Percentiles rank a stretch among this genome's conserved stretches.
phyloP scores from a whole-genome alignment of 2,888 invertebrate species.

The Acronicta alni region DNA sequence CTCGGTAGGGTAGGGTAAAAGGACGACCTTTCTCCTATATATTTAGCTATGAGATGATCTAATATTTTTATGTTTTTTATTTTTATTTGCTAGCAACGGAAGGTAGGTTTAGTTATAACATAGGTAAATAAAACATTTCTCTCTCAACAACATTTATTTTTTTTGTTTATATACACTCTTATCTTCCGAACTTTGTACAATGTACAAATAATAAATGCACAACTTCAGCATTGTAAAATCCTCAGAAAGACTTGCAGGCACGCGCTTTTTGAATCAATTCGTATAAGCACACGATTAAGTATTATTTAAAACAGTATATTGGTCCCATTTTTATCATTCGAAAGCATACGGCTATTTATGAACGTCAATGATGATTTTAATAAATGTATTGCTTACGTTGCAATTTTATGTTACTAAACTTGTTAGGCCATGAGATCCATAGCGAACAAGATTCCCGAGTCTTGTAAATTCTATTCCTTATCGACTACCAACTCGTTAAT shows the following conservation, averaged over 20 bases:
- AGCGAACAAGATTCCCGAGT: slow-evolving; percentile 35
- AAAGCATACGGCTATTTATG: slow-evolving; percentile 63
- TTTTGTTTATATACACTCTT: slow-evolving; percentile 82
- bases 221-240: slow-evolving; percentile 88
- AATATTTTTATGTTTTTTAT: too few relatives aligned
- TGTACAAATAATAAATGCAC: slow-evolving; percentile 89
- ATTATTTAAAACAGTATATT: slow-evolving; percentile 71
- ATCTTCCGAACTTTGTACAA: slow-evolving; percentile 82
- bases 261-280: slow-evolving; percentile 68
- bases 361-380: slow-evolving; percentile 34
- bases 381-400: slow-evolving; percentile 30
- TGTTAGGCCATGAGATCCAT: slow-evolving; percentile 46
- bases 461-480: slow-evolving; percentile 26
- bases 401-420: slow-evolving; percentile 34
- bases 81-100: too few relatives aligned
- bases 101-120: slow-evolving; percentile 11
- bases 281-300: slow-evolving; percentile 68
- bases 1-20: too few relatives aligned
- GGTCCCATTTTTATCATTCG: slow-evolving; percentile 79
- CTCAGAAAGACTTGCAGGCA: slow-evolving; percentile 73
- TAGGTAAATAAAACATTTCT: slow-evolving; percentile 55
- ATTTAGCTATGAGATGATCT: too few relatives aligned
- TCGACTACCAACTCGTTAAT: slow-evolving; percentile 45
- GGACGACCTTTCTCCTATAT: too few relatives aligned
- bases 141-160: slow-evolving; percentile 87